Evolutionary conservation across 2,797 vertebrate genomes (phyloP).

Genomic region (Lemur catta): DNA sequence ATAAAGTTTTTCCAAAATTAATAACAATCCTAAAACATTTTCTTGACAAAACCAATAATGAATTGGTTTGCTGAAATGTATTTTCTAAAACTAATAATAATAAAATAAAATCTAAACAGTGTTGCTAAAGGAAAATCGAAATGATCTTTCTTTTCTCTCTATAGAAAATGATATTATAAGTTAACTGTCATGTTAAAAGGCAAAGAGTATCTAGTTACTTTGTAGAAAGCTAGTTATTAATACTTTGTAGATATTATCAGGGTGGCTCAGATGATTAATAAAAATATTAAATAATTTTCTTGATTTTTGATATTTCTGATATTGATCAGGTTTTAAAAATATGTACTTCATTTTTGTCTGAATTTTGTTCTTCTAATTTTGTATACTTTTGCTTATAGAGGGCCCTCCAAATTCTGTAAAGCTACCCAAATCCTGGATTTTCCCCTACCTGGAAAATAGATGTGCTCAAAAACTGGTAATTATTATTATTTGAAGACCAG

Average conservation of each 20-base stretch:
- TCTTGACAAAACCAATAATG: not conserved
- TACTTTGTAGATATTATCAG: not conserved
- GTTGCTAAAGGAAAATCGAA: not conserved
- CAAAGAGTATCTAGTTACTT: not conserved
- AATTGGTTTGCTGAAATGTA: not conserved
- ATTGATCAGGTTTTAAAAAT: not conserved
- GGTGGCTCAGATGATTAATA: not conserved
- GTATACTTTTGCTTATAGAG: not conserved
- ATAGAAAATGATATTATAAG: not conserved
- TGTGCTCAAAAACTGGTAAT: not conserved
- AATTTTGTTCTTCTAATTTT: not conserved
- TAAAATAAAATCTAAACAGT: not conserved
- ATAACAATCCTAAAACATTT: not conserved
- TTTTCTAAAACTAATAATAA: not conserved
- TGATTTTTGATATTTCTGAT: not conserved
- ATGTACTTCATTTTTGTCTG: not conserved
- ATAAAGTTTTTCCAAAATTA: not conserved
- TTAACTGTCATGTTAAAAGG: not conserved
- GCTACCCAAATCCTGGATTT: not conserved
- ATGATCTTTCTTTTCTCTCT: not conserved
- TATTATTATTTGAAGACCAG: not conserved
- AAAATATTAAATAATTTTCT: not conserved
- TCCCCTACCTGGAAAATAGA: not conserved
- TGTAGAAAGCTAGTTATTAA: not conserved
- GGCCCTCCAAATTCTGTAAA: not conserved